Evolutionary conservation across 2,888 invertebrate genomes (phyloP).

Genomic region (Tiliacea citrago): DNA sequence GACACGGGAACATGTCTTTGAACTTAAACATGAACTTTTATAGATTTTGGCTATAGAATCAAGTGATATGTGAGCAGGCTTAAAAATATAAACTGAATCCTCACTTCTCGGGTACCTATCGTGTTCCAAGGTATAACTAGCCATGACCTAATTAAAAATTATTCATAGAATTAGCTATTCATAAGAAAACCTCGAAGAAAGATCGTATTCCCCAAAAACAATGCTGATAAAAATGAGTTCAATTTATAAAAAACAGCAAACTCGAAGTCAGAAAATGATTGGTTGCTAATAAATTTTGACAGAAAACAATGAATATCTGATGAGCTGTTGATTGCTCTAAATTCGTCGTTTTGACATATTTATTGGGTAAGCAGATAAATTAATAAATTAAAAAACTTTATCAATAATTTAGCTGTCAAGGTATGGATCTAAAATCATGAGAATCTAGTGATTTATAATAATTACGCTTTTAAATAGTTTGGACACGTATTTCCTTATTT

Average conservation of each 20-base stretch:
- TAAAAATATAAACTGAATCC: neutral
- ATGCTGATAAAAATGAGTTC: neutral
- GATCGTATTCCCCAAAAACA: neutral
- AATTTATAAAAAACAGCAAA: neutral
- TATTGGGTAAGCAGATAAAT: conserved; percentile 4
- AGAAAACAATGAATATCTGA: conserved; percentile 24
- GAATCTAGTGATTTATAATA: conserved; percentile 8
- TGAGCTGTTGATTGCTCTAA: conserved; percentile 20
- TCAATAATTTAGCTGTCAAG: conserved; percentile 50
- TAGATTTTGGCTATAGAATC: neutral
- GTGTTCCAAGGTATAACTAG: neutral
- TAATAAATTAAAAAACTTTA: conserved; percentile 4
- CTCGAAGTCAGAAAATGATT: conserved; percentile 3
- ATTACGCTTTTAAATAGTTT: neutral
- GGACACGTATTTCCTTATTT: conserved; percentile 36
- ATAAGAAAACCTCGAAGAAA: neutral
- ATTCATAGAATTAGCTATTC: neutral
- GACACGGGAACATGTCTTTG: neutral
- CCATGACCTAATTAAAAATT: no score
- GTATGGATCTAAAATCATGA: conserved; percentile 13
- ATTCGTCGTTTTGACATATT: conserved; percentile 12
- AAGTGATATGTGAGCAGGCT: neutral
- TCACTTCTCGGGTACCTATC: no score
- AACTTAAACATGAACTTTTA: neutral
- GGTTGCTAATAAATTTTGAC: neutral